Evolutionary conservation across 2,113 vertebrate species (phyloP).

Genomic region (Atherinomorus stipes): DNA sequence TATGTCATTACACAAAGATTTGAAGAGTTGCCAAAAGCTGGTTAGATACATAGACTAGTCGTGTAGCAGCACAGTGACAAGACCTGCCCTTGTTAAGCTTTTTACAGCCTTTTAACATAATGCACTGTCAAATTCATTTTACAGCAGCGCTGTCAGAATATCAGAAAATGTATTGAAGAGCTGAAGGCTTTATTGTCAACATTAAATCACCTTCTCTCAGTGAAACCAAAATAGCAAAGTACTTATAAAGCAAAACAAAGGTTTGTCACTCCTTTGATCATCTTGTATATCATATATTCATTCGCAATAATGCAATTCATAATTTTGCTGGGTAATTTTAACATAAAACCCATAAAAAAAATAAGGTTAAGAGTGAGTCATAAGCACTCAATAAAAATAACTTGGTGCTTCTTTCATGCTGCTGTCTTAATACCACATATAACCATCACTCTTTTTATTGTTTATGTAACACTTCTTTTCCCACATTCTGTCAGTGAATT

Average conservation of each 20-base stretch:
- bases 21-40: constrained; percentile 8
- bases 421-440: background rate
- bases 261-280: constrained; percentile 38
- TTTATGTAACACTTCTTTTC: background rate
- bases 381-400: constrained; percentile 27
- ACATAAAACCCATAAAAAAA: constrained; percentile 8
- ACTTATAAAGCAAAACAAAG: constrained; percentile 34
- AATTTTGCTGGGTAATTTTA: background rate
- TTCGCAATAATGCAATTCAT: constrained; percentile 22
- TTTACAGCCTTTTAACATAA: constrained; percentile 24
- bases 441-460: background rate
- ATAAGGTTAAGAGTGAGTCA: constrained; percentile 46
- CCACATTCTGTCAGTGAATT: background rate
- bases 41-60: background rate
- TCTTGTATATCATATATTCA: constrained; percentile 16
- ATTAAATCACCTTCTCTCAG: constrained; percentile 26
- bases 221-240: constrained; percentile 30
- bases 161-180: constrained; percentile 28
- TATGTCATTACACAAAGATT: constrained; percentile 12
- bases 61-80: background rate
- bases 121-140: background rate
- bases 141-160: constrained; percentile 20
- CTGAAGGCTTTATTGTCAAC: constrained; percentile 27
- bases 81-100: constrained; percentile 1
- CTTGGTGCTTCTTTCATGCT: background rate